A percentile compares a stretch with the other conserved stretches of the same genome.
phyloP scores from a whole-genome alignment of 2,113 vertebrate species.

The Pantherophis guttatus region DNA sequence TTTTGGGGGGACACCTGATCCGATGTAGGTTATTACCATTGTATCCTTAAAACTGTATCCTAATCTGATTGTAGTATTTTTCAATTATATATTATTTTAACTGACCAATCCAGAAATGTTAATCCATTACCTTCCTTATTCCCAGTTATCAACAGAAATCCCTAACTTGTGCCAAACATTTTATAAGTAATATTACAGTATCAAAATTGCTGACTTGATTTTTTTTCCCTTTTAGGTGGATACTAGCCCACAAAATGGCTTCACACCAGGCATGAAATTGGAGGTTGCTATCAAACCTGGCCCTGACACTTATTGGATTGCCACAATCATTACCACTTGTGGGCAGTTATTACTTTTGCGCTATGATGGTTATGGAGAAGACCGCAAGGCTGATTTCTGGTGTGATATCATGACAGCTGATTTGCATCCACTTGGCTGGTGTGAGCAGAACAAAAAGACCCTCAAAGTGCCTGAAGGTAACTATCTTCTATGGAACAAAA shows the following conservation, averaged over 20 bases:
- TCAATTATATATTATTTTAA: not conserved
- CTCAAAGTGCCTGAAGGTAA: constrained; percentile 93
- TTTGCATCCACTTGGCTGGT: constrained; percentile 93
- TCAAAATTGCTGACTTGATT: not conserved
- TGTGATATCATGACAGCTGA: constrained; percentile 91
- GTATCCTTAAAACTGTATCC: not conserved
- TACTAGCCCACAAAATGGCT: constrained; percentile 89
- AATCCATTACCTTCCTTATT: not conserved
- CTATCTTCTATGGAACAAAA: not conserved
- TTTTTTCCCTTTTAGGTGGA: constrained; percentile 79
- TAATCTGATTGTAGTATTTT: not conserved
- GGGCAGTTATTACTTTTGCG: constrained; percentile 92
- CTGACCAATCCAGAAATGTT: not conserved
- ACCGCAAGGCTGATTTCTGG: constrained; percentile 95
- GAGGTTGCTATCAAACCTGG: constrained; percentile 86
- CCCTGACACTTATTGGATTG: constrained; percentile 89
- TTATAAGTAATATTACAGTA: not conserved
- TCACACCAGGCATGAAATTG: constrained; percentile 95
- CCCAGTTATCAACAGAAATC: not conserved
- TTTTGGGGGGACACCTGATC: not conserved
- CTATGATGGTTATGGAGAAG: constrained; percentile 92
- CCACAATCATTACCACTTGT: constrained; percentile 92
- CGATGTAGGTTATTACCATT: not conserved
- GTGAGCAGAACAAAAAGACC: constrained; percentile 83
- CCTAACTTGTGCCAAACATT: not conserved